These are phyloP conservation scores for Chelon labrosus DNA, from an alignment of 2,797 vertebrate species.

Conservation along the genomic window DNA sequence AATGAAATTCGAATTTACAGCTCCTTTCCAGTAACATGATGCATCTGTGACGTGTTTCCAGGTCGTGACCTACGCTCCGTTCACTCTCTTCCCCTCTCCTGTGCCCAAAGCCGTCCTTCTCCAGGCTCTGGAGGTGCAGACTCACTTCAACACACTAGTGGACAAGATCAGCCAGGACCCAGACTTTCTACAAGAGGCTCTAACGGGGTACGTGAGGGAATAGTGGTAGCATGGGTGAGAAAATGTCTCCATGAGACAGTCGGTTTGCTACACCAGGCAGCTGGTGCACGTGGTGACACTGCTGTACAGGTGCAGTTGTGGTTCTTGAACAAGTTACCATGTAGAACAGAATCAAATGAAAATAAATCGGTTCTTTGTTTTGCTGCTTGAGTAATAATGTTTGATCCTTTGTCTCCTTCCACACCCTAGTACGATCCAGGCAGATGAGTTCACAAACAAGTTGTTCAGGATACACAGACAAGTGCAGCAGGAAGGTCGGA, in stretches of 20 bases:
- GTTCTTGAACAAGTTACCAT: too few relatives aligned
- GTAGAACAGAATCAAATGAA: too few relatives aligned
- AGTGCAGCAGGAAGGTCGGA: conserved; percentile 84
- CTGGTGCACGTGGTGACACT: too few relatives aligned
- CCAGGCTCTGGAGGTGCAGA: conserved; percentile 88
- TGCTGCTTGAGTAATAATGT: too few relatives aligned
- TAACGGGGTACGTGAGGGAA: conserved; percentile 83
- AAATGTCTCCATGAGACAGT: too few relatives aligned
- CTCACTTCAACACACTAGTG: conserved; percentile 89
- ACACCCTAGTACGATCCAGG: conserved; percentile 85
- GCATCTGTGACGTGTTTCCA: conserved; percentile 50
- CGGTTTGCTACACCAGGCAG: too few relatives aligned
- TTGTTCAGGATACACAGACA: conserved; percentile 88
- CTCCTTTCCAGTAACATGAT: too few relatives aligned
- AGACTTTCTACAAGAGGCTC: conserved; percentile 85
- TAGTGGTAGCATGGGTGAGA: not conserved
- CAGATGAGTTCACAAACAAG: conserved; percentile 87
- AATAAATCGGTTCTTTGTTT: too few relatives aligned
- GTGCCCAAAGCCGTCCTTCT: conserved; percentile 84
- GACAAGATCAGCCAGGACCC: conserved; percentile 88
- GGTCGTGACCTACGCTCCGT: conserved; percentile 88
- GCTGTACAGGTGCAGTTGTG: too few relatives aligned
- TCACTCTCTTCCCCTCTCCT: conserved; percentile 87
- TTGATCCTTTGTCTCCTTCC: not conserved
- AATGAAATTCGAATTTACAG: too few relatives aligned